phyloP scores from a whole-genome alignment of 2,797 vertebrate species.

The Artibeus jamaicensis region DNA sequence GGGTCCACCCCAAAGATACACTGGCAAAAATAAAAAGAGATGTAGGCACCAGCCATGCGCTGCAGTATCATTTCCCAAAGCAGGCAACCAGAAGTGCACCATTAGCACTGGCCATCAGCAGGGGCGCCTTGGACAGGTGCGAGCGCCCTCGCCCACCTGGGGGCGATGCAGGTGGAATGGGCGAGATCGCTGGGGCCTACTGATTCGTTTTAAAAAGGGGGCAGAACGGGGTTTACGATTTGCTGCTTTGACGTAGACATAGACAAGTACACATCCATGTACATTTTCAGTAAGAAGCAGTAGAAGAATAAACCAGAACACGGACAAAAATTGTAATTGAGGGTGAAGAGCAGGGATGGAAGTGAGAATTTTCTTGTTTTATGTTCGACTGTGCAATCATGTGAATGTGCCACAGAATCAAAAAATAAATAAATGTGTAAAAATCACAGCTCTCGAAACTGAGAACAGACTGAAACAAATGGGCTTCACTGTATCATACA shows the following conservation, averaged over 20 bases:
- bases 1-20: background rate
- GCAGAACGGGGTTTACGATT: background rate
- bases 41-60: background rate
- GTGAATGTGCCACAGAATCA: background rate
- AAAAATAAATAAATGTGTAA: background rate
- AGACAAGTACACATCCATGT: too few relatives aligned
- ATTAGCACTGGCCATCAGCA: too few relatives aligned
- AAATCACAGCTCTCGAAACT: background rate
- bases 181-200: background rate
- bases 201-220: background rate
- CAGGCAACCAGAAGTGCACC: background rate
- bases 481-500: background rate
- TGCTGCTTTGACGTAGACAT: background rate
- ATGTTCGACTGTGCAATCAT: background rate
- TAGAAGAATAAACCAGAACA: background rate
- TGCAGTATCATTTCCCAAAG: background rate
- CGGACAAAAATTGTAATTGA: background rate
- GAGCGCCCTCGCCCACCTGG: fast-evolving
- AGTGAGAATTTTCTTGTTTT: background rate
- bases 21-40: background rate
- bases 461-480: background rate
- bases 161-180: background rate
- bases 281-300: background rate
- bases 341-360: background rate
- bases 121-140: background rate